Conservation (phyloP, 2,888 invertebrate genomes). For the Mythimna albipuncta region DNA sequence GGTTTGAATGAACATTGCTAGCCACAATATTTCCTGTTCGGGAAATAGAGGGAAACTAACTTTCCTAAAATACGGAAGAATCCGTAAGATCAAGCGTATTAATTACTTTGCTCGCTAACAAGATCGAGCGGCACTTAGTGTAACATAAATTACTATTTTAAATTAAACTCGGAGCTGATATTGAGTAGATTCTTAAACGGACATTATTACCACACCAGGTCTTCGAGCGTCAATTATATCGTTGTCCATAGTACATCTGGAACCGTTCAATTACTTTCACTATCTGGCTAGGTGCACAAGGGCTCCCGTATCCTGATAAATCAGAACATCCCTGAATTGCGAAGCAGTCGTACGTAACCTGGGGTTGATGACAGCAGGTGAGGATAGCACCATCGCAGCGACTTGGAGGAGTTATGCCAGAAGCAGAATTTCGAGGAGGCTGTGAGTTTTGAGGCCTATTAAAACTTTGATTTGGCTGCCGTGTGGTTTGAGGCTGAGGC, state of each 20-base stretch:
- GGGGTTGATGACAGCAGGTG: conserved; percentile 78
- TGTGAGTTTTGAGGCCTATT: conserved; percentile 28
- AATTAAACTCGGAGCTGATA: conserved; percentile 23
- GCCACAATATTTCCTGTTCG: not conserved
- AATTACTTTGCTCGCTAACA: conserved; percentile 20
- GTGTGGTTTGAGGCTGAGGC: conserved; percentile 16
- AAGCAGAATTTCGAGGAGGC: conserved; percentile 16
- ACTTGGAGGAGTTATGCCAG: conserved; percentile 60
- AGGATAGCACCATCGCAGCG: conserved; percentile 80
- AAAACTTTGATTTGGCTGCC: conserved; percentile 21
- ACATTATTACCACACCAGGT: not conserved
- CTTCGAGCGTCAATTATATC: conserved; percentile 62
- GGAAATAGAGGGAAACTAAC: not conserved
- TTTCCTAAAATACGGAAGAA: not conserved
- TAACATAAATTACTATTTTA: conserved; percentile 44
- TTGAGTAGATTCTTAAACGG: conserved; percentile 9
- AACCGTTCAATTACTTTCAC: conserved; percentile 76
- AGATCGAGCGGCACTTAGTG: conserved; percentile 15
- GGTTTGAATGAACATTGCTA: not conserved
- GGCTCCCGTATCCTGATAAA: conserved; percentile 79
- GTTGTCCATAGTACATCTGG: conserved; percentile 75
- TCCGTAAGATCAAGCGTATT: conserved; percentile 4
- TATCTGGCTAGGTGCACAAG: conserved; percentile 76
- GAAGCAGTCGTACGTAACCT: conserved; percentile 79
- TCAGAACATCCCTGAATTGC: conserved; percentile 83